Base-by-base conservation (phyloP, 2,888 invertebrate genomes). In the Koerneria pararmatus region DNA sequence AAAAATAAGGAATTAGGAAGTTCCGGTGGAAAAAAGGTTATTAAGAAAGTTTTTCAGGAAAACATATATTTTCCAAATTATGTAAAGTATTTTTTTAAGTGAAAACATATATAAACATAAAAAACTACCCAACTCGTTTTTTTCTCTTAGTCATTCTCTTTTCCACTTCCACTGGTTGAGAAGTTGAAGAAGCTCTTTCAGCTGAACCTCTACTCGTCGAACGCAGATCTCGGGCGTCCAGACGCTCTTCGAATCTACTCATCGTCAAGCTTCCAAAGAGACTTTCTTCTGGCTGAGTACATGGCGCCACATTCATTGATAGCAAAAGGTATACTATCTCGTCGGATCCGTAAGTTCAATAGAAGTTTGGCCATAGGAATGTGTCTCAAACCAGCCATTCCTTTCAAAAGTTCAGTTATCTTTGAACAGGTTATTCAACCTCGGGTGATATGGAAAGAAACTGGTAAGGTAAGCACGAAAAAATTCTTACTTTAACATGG, bases 191-290 rank as follows among this genome's bases (percentile, higher is more conserved):
- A n/a, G n/a, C 15, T 54, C 46, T 22, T 69, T 1, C 69, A 79
- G 72, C 75, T 75, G 27, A 79, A 82, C 59, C 67, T 82, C 27
- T 82, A 82, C 64, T 71, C 68, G 0, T 74, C 74, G 0, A 73
- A 72, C 6, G 73, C 72, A 19, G 78, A 77, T 31, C 69, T 82
- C 2, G 81, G 81, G 15, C 60, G 82, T 19, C 69, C 77, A 0
- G 82, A 82, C 60, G 78, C 79, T 8, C 62, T 82, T 1, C 59
- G 71, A 0, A 59, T 82, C 51, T 82, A 77, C 67, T 68, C 72
- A 6, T 80, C 80, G 4, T 65, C 69, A 3, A 59, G 73, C 0
- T 80, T 82, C 58, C 59, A 70, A 2, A 72, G 76, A 2, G 37
- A 66, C 6, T 49, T 71, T 0, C 67, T 79, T 41, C 59, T 80